Conservation (phyloP, 2,888 invertebrate species). For the Tenthredo livida region DNA sequence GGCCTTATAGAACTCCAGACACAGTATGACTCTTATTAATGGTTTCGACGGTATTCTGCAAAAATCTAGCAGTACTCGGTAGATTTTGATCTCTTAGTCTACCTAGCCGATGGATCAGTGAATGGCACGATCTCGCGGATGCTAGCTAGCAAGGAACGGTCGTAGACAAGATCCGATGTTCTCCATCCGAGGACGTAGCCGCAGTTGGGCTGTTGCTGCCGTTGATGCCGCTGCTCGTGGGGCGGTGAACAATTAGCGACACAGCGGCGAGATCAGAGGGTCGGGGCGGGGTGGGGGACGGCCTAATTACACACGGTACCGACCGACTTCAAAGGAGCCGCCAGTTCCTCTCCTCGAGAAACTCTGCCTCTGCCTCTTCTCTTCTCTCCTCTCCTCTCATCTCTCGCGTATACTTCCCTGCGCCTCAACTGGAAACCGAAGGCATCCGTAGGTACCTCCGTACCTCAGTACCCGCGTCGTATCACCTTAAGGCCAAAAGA, state of each 20-base stretch:
- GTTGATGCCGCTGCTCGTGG: slow-evolving; percentile 63
- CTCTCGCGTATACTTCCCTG: slow-evolving; percentile 27
- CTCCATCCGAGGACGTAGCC: slow-evolving; percentile 30
- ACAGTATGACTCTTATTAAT: neutral
- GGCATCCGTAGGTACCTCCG: slow-evolving; percentile 33
- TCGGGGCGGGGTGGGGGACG: slow-evolving; percentile 74
- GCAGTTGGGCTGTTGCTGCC: slow-evolving; percentile 46
- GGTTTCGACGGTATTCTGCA: neutral
- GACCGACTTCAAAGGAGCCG: slow-evolving; percentile 76
- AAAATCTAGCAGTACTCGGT: neutral
- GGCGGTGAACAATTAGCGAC: slow-evolving; percentile 76
- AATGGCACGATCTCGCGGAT: slow-evolving; percentile 1
- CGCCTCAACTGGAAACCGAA: slow-evolving; percentile 41
- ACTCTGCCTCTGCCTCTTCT: slow-evolving; percentile 39
- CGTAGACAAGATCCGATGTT: slow-evolving; percentile 38
- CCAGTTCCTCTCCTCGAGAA: slow-evolving; percentile 72
- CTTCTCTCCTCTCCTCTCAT: slow-evolving; percentile 51
- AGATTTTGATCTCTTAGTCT: neutral
- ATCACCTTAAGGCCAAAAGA: slow-evolving; percentile 29
- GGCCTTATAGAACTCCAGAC: neutral
- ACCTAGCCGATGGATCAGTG: neutral
- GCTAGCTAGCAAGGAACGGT: slow-evolving; percentile 18
- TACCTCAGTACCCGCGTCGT: neutral
- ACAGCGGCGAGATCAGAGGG: slow-evolving; percentile 76
- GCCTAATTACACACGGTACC: slow-evolving; percentile 77